Base-by-base conservation (phyloP, 1,140 invertebrate genomes). In the Hyles euphorbiae region DNA sequence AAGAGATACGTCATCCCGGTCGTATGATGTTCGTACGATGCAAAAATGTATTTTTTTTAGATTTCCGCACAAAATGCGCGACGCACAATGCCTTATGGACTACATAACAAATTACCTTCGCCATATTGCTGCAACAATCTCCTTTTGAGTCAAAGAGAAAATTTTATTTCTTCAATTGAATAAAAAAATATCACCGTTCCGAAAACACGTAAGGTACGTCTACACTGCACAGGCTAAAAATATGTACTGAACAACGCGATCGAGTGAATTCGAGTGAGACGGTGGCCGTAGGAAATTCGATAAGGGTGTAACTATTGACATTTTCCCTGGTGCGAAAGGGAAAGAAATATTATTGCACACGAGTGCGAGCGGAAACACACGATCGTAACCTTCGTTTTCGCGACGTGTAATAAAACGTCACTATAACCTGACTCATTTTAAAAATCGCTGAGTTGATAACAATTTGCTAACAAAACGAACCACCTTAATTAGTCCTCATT, bases 61-160 rank as follows among this genome's bases (percentile, higher is more conserved):
- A 61, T 45, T 54, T 45, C 11, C 36, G 12, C n/a, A 44, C 36
- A 32, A 32, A 44, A 54, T 53, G 48, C 59, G 32, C 47, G 40
- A 5, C n/a, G 4, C 22, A 6, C n/a, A 34, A 12, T 10, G 40
- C 36, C 12, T 22, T 10, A 12, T 8, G 22, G 5, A 11, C 40
- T 22, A 45, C 61, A 58, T 63, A 64, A 57, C 33, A 65, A 66
- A 56, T 83, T 86, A 86, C 83, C 81, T 87, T 83, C 4, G 83
- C 80, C 83, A 87, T 84, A 50, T 56, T 65, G 68, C 63, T 56
- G 61, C 60, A 60, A 62, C 32, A 58, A 11, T 68, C 69, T 72
- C 69, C 57, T 61, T 50, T 61, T 46, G n/a, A 56, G 63, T 46
- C 55, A 58, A 50, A 60, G 54, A 56, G 57, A 60, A 52, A 58